These are phyloP conservation scores for Onthophagus taurus DNA, from an alignment of 1,140 invertebrate genomes.

Conservation along the genomic window DNA sequence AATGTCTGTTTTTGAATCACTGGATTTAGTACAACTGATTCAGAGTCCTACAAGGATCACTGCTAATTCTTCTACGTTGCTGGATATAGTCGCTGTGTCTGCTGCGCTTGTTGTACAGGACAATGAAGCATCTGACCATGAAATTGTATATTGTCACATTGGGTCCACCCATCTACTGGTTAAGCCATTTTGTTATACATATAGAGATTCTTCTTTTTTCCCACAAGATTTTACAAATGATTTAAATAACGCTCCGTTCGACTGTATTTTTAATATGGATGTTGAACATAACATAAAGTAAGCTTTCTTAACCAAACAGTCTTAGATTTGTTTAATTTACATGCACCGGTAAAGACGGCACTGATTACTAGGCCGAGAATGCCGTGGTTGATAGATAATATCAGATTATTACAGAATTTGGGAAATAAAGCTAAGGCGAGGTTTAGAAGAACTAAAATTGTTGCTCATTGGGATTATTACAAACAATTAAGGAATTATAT, in stretches of 20 bases:
- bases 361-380: neutral
- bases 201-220: neutral
- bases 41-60: neutral
- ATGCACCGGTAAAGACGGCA: conserved; percentile 1
- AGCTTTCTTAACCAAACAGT: neutral
- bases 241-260: neutral
- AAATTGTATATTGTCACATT: neutral
- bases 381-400: neutral
- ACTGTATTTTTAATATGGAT: neutral
- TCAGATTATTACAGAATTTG: too few species aligned
- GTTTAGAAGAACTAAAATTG: neutral
- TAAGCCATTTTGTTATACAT: neutral
- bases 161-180: neutral
- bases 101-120: neutral
- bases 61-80: neutral
- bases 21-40: neutral
- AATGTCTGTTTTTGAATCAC: neutral
- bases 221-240: neutral
- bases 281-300: neutral
- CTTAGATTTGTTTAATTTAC: neutral
- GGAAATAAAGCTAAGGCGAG: neutral
- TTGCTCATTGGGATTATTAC: conserved; percentile 8
- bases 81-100: neutral
- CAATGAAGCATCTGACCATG: neutral
- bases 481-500: conserved; percentile 1